Conservation (phyloP, 2,113 vertebrate genomes). For the Perccottus glenii region DNA sequence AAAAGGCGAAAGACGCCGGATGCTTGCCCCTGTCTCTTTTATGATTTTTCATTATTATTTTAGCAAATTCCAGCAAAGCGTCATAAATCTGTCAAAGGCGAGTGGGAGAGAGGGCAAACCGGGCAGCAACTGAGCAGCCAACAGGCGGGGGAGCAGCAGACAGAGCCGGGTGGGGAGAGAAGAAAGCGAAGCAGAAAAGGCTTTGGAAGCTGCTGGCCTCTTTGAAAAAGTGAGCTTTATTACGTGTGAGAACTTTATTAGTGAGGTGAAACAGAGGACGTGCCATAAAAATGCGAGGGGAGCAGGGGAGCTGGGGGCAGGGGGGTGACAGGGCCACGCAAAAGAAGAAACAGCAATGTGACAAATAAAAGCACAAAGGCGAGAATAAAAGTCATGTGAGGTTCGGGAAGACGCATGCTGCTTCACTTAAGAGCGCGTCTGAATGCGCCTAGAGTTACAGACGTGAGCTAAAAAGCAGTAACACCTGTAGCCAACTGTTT, state of each 20-base stretch:
- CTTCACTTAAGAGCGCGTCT: not conserved
- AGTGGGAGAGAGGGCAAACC: conserved; percentile 19
- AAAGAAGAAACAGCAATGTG: conserved; percentile 37
- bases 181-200: conserved; percentile 48
- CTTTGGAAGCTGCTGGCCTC: conserved; percentile 64
- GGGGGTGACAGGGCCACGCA: conserved; percentile 24
- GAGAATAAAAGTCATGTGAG: conserved; percentile 4
- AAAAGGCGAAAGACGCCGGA: not conserved
- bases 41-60: conserved; percentile 59
- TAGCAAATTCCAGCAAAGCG: conserved; percentile 73
- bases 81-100: conserved; percentile 78
- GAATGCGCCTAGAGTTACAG: not conserved
- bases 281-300: conserved; percentile 55
- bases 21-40: not conserved
- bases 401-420: conserved; percentile 7
- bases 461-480: not conserved
- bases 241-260: conserved; percentile 79
- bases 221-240: conserved; percentile 79
- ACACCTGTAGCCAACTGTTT: conserved; percentile 6
- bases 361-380: conserved; percentile 38
- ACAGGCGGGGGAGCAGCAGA: conserved; percentile 57
- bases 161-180: conserved; percentile 47
- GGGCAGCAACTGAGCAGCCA: conserved; percentile 41
- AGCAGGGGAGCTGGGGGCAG: conserved; percentile 13
- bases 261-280: conserved; percentile 62